These are phyloP conservation scores for Corythoichthys intestinalis DNA, from an alignment of 2,113 vertebrate species.

Conservation along the genomic window DNA sequence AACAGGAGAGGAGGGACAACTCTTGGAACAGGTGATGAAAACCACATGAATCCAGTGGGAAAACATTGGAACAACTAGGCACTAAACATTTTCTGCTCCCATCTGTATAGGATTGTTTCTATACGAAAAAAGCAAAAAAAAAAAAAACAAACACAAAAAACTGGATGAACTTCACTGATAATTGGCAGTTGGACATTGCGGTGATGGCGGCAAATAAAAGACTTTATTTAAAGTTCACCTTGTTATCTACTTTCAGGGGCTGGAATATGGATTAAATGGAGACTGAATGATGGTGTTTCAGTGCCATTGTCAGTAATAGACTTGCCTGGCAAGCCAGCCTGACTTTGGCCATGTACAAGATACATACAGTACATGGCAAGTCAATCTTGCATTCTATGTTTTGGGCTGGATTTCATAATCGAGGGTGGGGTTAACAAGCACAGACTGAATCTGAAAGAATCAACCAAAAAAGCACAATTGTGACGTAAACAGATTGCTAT, in stretches of 20 bases:
- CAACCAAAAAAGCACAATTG: too few species aligned
- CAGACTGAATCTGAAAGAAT: too few species aligned
- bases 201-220: not conserved
- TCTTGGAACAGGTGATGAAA: conserved; percentile 29
- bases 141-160: not conserved
- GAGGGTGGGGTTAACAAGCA: too few species aligned
- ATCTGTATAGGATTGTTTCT: not conserved
- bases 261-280: too few species aligned
- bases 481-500: too few species aligned
- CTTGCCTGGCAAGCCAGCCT: too few species aligned
- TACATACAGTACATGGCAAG: too few species aligned
- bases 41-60: conserved; percentile 13
- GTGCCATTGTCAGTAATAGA: too few species aligned
- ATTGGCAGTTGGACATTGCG: not conserved
- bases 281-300: too few species aligned
- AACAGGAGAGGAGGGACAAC: conserved; percentile 53
- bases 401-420: too few species aligned
- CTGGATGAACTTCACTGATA: not conserved
- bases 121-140: not conserved
- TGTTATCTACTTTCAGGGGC: not conserved
- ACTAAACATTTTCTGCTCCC: not conserved
- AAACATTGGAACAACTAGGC: not conserved
- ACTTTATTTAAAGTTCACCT: not conserved
- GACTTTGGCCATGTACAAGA: too few species aligned
- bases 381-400: too few species aligned